Evolutionary conservation across 2,888 invertebrate genomes (phyloP).

Genomic region (Chelonus formosanus): DNA sequence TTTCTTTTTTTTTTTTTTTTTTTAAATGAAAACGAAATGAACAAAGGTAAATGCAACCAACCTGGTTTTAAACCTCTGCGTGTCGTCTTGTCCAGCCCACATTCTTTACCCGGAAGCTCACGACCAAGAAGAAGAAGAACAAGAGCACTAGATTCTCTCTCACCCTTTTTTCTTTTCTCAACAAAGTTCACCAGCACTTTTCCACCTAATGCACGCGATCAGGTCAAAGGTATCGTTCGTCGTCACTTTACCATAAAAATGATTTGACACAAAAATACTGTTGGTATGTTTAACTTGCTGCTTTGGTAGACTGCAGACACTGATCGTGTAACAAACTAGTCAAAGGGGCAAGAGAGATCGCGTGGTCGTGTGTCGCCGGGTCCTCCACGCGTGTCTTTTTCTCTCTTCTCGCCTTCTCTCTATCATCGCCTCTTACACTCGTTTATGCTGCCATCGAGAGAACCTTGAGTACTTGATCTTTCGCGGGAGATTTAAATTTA

Average conservation of each 20-base stretch:
- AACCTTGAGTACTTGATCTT: conserved; percentile 10
- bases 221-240: conserved; percentile 29
- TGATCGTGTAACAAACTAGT: conserved; percentile 31
- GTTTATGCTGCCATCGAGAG: conserved; percentile 15
- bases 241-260: conserved; percentile 30
- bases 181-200: conserved; percentile 31
- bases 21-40: conserved; percentile 7
- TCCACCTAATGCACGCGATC: conserved; percentile 34
- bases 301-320: background rate
- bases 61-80: conserved; percentile 60
- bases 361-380: conserved; percentile 29
- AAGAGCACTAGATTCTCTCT: conserved; percentile 10
- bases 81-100: conserved; percentile 61
- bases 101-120: conserved; percentile 42
- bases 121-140: conserved; percentile 18
- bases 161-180: conserved; percentile 7
- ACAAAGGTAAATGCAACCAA: conserved; percentile 39
- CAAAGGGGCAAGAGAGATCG: conserved; percentile 28
- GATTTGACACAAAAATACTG: conserved; percentile 35
- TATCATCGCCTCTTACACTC: background rate
- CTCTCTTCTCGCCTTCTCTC: conserved; percentile 15
- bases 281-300: conserved; percentile 14
- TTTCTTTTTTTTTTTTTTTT: no score
- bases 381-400: conserved; percentile 26
- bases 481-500: conserved; percentile 19